Conservation (phyloP, 2,113 vertebrate species). For the Hippocampus comes region DNA sequence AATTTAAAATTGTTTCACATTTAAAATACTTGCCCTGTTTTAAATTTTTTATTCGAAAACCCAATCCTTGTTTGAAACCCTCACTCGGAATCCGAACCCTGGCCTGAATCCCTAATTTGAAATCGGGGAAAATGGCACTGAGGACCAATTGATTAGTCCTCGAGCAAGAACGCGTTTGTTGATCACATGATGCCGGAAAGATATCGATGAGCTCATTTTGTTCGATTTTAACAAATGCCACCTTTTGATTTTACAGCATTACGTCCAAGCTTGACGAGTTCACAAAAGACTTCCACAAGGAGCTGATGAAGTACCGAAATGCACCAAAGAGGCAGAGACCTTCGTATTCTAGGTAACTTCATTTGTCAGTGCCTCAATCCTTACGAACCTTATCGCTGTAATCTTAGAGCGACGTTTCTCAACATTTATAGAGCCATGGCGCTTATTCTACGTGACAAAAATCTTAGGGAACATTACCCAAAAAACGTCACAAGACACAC, state of each 20-base stretch:
- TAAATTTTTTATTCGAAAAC: not conserved
- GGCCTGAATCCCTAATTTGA: no score
- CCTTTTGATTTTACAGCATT: constrained; percentile 79
- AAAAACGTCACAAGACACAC: no score
- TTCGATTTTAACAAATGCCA: not conserved
- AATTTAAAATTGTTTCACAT: not conserved
- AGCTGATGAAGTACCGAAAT: constrained; percentile 97
- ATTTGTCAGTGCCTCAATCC: not conserved
- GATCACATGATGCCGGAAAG: not conserved
- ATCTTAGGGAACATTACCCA: no score
- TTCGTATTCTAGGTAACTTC: constrained; percentile 90
- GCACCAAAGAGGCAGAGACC: constrained; percentile 92
- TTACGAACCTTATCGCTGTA: not conserved
- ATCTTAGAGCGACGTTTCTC: not conserved
- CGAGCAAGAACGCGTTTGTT: not conserved
- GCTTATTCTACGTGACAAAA: not conserved
- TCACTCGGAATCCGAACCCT: no score
- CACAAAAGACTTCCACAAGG: constrained; percentile 99
- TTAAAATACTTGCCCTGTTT: not conserved
- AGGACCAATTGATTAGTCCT: no score
- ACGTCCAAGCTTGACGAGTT: constrained; percentile 98
- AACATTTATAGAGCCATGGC: not conserved
- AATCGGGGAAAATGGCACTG: not conserved
- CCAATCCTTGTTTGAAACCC: no score
- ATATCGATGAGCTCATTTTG: not conserved